Base-by-base conservation (phyloP, 1,140 invertebrate genomes). In the Trachymyrmex cornetzi region DNA sequence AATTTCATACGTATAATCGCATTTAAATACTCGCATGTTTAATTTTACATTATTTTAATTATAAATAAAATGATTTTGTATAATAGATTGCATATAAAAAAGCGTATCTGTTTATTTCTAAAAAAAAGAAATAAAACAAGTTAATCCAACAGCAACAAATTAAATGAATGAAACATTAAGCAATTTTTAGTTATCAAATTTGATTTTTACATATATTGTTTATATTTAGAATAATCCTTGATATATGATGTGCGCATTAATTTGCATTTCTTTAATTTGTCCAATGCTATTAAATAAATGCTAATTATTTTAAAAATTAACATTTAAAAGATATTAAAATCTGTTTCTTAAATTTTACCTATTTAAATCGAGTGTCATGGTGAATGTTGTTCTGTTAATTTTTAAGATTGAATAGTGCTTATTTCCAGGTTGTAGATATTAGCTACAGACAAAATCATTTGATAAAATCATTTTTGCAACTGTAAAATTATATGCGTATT, bases 351-450 rank as follows among this genome's bases (percentile, higher is more conserved):
- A 67, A 44, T 67, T 67, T 38, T 22, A 67, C 11, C 0, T 22
- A 38, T 44, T 44, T n/a, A 3, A 53, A 72, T 71, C 9, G n/a
- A 77, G 57, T 59, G 9, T 44, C 0, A 38, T 9, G 9, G 5
- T 7, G 19, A 3, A 9, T 34, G 44, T 57, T 53, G 9, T 57
- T 87, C 11, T 59, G 44, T 61, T 27, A 85, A 50, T 7, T 87
- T 90, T 85, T 87, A 91, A 86, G 91, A 87, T 90, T 63, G 80
- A 90, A 91, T 66, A 38, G 7, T 38, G 84, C 48, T 77, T 16
- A 67, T 85, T 63, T 85, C 30, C 64, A 30, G 30, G 50, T 77
- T 64, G 14, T 16, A 89, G 59, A 67, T 22, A 77, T 19, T 61
- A 44, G 3, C 7, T 75, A 34, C 1, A n/a, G 7, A 34, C 27